These are phyloP conservation scores for Tetramorium parvispinum DNA, from an alignment of 1,140 invertebrate species.

Conservation along the genomic window DNA sequence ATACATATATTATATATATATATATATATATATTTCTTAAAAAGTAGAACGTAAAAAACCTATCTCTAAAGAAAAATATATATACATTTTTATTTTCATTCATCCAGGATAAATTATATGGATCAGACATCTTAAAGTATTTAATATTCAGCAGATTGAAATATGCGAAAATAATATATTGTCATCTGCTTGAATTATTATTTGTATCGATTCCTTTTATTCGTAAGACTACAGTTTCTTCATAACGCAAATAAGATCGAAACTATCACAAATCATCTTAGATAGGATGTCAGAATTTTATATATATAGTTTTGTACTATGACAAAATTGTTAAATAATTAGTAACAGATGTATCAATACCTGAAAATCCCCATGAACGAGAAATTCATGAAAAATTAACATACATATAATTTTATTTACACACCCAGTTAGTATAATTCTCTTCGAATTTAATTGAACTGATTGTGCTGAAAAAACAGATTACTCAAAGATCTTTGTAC, in stretches of 20 bases:
- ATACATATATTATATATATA: no score
- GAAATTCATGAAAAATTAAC: constrained; percentile 12
- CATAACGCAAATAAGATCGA: constrained; percentile 24
- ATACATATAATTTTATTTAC: constrained; percentile 26
- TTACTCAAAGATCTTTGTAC: neutral
- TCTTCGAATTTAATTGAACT: constrained; percentile 1
- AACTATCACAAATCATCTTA: constrained; percentile 47
- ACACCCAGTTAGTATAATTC: neutral
- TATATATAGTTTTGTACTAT: neutral
- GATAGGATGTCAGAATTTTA: constrained; percentile 2
- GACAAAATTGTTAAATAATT: neutral
- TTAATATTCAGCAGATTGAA: neutral
- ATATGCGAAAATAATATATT: constrained; percentile 44
- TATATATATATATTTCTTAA: constrained; percentile 22
- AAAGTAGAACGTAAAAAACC: constrained; percentile 33
- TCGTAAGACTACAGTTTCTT: constrained; percentile 14
- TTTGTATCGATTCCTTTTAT: constrained; percentile 15
- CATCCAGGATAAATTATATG: neutral
- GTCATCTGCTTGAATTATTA: constrained; percentile 25
- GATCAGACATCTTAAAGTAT: constrained; percentile 27
- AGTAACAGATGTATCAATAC: neutral
- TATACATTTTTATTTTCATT: constrained; percentile 26
- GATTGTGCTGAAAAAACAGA: constrained; percentile 2
- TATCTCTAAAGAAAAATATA: constrained; percentile 26
- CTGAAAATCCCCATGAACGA: neutral